Evolutionary conservation across 2,888 invertebrate species (phyloP).

Genomic region (Campoplex nolae): DNA sequence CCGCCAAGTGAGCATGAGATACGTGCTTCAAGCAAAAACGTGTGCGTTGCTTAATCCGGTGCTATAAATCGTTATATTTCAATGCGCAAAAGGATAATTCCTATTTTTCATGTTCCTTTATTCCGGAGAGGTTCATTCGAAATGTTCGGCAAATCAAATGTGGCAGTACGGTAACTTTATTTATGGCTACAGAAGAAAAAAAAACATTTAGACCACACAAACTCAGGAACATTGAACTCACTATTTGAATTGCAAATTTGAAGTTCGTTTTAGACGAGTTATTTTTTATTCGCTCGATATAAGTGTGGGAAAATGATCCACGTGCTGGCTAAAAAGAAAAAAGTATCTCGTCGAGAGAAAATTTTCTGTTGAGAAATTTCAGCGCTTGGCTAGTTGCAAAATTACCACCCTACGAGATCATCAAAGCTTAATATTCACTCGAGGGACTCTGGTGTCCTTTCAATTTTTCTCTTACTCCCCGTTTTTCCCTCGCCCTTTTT

Average conservation of each 20-base stretch:
- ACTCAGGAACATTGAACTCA: neutral
- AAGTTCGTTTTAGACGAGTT: neutral
- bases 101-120: neutral
- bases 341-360: conserved; percentile 42
- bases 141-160: neutral
- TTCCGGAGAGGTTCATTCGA: neutral
- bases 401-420: conserved; percentile 14
- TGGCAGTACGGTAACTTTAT: neutral
- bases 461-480: conserved; percentile 12
- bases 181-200: neutral
- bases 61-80: conserved; percentile 55
- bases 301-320: neutral
- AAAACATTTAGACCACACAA: too few species aligned
- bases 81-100: conserved; percentile 33
- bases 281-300: neutral
- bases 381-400: neutral
- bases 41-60: conserved; percentile 56
- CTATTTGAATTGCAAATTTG: neutral
- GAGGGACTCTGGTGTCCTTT: conserved; percentile 11
- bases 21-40: conserved; percentile 57
- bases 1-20: conserved; percentile 66
- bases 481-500: conserved; percentile 1
- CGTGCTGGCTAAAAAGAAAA: neutral
- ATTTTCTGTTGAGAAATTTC: conserved; percentile 39
- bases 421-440: conserved; percentile 59